Evolutionary conservation across 2,888 invertebrate genomes (phyloP), one percentile per base, ranked within the genome.

Genomic region (Leptopterna dolabrata): DNA sequence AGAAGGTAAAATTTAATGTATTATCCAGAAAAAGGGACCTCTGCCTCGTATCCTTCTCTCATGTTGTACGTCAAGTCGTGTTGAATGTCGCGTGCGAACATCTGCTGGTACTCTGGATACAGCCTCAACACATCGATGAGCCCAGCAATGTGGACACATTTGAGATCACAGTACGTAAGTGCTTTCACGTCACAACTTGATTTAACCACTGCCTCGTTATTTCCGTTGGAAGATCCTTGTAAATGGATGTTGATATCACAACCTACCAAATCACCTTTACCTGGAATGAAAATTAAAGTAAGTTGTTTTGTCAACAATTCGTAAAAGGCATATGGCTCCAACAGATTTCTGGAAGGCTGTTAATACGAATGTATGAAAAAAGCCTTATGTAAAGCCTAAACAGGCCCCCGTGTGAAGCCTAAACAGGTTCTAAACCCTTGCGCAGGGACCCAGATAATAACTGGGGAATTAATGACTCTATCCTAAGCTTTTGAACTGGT

Each of bases 1-100:
- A 36, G 7, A 36, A 36, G 7, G 36, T 36, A 4, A 7, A 36
- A 36, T 4, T 36, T 36, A 7, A 36, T 36, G 36, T 4, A 36
- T 36, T 36, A 36, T 36, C 36, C 36, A 36, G 36, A 55, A n/a
- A 14, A 51, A n/a, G 24, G 51, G 91, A 95, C 95, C 93, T 97
- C 97, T 16, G 96, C 96, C 91, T 97, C 97, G 91, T 97, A 97
- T 4, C 98, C 98, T 91, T 98, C 98, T 76, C 98, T 93, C 82
- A 98, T 93, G 92, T 98, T 98, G 92, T 97, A 98, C 0, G 98
- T 98, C 87, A 98, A 94, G 92, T 98, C 98, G 91, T 98, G 98
- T 91, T 97, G 96, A 90, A 98, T 97, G 91, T 98, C 98, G 90
- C 97, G 95, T 80, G 97, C 95, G 92, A 98, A 98, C 92, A 97